These are phyloP conservation scores for Archilochus colubris DNA, from an alignment of 2,113 vertebrate genomes.

Conservation along the genomic window DNA sequence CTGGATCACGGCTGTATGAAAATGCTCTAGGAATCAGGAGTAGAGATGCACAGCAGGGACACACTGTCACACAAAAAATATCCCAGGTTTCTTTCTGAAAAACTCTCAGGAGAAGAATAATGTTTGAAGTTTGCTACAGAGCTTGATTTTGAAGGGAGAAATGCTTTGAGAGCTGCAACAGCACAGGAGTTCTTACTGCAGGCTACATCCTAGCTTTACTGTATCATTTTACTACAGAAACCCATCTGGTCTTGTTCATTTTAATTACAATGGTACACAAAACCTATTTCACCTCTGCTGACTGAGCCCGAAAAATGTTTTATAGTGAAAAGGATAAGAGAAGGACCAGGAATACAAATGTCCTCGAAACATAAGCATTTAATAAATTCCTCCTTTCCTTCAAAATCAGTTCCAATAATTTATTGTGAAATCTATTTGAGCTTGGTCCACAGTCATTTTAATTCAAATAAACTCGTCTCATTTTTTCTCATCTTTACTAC, in stretches of 20 bases:
- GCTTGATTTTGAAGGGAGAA: not conserved
- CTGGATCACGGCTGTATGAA: not conserved
- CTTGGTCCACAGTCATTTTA: not conserved
- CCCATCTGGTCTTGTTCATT: not conserved
- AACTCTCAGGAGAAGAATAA: not conserved
- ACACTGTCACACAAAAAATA: not conserved
- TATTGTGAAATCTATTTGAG: not conserved
- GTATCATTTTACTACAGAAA: not conserved
- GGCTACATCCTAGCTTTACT: not conserved
- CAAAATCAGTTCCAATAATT: not conserved
- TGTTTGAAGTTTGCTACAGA: not conserved
- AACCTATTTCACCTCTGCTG: not conserved
- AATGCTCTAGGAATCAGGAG: not conserved
- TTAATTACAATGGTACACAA: not conserved
- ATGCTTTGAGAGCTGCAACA: not conserved
- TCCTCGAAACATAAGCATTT: not conserved
- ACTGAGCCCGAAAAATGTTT: not conserved
- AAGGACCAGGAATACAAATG: not conserved
- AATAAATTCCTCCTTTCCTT: not conserved
- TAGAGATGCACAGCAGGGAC: not conserved
- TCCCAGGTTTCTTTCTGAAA: not conserved
- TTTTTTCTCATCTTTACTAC: not conserved
- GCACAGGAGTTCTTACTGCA: not conserved
- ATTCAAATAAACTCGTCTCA: not conserved
- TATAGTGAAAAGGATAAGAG: not conserved